Evolutionary conservation across 2,797 vertebrate genomes (phyloP), one percentile per base, ranked within the genome.

Genomic region (Ara ararauna): DNA sequence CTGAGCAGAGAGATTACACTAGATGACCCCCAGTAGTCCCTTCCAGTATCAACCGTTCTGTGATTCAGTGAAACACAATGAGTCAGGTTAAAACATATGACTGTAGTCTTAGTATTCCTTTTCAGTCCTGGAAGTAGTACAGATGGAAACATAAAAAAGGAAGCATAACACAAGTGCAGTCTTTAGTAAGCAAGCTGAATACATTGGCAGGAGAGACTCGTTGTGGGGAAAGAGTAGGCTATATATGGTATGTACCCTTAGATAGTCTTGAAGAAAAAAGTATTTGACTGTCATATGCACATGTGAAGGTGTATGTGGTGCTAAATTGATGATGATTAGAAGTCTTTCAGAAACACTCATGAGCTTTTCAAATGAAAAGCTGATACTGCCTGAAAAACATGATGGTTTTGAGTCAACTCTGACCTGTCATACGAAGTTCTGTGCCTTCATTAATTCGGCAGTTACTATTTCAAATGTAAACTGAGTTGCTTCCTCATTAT

Each of bases 401-500:
- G 5, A 30, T 60, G 16, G 8, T 29, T 89, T 85, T 78, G 32
- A 81, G 62, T 48, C 11, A 72, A 20, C 15, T 74, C 47, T 67
- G 29, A 79, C 18, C 38, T 70, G 12, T 32, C 32, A 5, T 9
- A 32, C 4, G 4, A 78, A 78, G 24, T 15, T 87, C 60, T 64
- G 56, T 54, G 4, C 19, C 38, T 71, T 85, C 6, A 23, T 58
- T 58, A 50, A 58, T 81, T 73, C 62, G 26, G 6, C 27, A 62
- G 44, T 11, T 71, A 42, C 7, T 38, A 77, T 90, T 53, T 80
- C 26, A 68, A 61, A 53, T 45, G n/a, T 66, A n/a, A 76, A 61
- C 13, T 0, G 3, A 51, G n/a, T 48, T 0, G 1, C 20, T 60
- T 7, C 40, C 72, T 68, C 26, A 4, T 64, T 73, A 9, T 38